Percentiles rank a stretch among this genome's conserved stretches.
Evolutionary conservation across 2,888 invertebrate species (phyloP).

Genomic region (Sinelater perroti): DNA sequence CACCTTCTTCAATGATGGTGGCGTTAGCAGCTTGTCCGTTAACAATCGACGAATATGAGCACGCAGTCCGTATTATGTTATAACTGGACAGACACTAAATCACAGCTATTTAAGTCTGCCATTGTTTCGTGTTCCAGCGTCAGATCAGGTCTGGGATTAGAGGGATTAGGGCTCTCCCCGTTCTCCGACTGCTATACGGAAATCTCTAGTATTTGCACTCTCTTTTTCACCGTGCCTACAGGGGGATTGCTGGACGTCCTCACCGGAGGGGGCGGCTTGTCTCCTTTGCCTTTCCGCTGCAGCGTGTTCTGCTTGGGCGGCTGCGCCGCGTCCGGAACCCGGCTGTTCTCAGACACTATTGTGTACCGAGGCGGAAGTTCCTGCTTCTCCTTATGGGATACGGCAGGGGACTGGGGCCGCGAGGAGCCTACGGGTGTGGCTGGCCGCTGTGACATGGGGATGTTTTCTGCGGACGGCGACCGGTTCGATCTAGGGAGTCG

Average conservation of each 20-base stretch:
- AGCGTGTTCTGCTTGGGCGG: conserved; percentile 52
- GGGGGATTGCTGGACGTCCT: conserved; percentile 59
- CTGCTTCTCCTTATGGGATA: conserved; percentile 51
- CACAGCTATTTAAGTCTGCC: conserved; percentile 51
- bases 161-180: conserved; percentile 40
- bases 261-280: conserved; percentile 58
- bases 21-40: conserved; percentile 17
- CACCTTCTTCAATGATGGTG: conserved; percentile 6
- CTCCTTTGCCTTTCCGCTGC: conserved; percentile 47
- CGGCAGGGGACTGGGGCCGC: conserved; percentile 57
- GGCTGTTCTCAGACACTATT: conserved; percentile 59
- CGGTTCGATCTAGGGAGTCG: conserved; percentile 53
- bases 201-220: conserved; percentile 83
- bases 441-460: conserved; percentile 59
- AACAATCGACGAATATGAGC: conserved; percentile 48
- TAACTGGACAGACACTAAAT: conserved; percentile 58
- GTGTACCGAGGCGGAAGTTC: conserved; percentile 65
- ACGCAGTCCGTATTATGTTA: conserved; percentile 52
- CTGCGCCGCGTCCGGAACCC: conserved; percentile 49
- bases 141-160: conserved; percentile 46
- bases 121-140: conserved; percentile 51
- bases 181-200: conserved; percentile 70
- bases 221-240: conserved; percentile 73
- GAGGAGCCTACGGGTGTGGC: conserved; percentile 56
- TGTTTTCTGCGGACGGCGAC: conserved; percentile 57